Base-by-base conservation (phyloP, 1,140 invertebrate genomes). In the Chrysomallon squamiferum region DNA sequence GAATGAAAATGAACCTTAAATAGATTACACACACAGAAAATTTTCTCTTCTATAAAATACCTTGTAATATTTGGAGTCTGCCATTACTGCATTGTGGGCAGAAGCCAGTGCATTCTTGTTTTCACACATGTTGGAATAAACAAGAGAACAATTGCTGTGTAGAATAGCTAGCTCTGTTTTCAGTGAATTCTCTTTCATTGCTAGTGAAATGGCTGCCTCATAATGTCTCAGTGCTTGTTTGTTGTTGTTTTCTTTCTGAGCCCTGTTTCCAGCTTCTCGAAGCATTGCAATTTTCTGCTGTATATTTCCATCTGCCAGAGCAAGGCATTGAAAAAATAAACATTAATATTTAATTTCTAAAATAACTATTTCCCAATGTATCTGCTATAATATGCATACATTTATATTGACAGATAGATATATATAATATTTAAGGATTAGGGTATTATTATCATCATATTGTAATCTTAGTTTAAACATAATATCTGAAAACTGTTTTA, bases 131-230 rank as follows among this genome's bases (percentile, higher is more conserved):
- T 30, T 54, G 50, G n/a, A 54, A 22, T 22, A 27, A 13, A 54
- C 50, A 22, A 30, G 15, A 1, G 50, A 54, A 54, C 50, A 54
- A 22, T 54, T 54, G 29, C 50, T 54, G 50, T 54, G 50, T 18
- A 54, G 50, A 22, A 54, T 30, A 5, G 50, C 50, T 22, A 54
- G 29, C 22, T 54, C 50, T 54, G 22, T 25, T 3, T 54, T 54
- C 50, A 54, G n/a, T 3, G 22, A 20, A 22, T 15, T 15, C 2
- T 20, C 3, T 54, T 15, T 27, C 5, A 3, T 27, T 15, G 25
- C n/a, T 22, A 54, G 29, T 4, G 50, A 25, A 20, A 54, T 54
- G 22, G 50, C 50, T 7, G 22, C 50, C 5, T 54, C 29, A 30
- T 54, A 54, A 15, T 30, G 29, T 27, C 25, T 1, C 22, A 54